Evolutionary conservation across 2,113 vertebrate genomes (phyloP).

Genomic region (Grammomys dolichurus): DNA sequence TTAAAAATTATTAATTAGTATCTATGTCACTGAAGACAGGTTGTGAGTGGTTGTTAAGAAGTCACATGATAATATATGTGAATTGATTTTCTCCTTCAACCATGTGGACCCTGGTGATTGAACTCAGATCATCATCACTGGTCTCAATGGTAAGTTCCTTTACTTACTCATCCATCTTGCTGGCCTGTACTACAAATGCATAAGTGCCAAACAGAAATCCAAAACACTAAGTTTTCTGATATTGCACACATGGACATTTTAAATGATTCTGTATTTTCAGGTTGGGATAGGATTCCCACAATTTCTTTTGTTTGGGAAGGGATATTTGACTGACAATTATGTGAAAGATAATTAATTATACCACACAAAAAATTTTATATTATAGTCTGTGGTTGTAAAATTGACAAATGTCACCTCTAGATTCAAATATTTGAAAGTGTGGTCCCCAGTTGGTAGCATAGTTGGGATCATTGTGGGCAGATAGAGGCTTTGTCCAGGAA

Average conservation of each 20-base stretch:
- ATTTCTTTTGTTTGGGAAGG: neutral
- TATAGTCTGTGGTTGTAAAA: neutral
- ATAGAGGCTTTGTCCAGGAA: neutral
- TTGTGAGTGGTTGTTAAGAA: neutral
- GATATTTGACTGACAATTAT: neutral
- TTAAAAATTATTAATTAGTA: constrained; percentile 38
- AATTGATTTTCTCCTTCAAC: neutral
- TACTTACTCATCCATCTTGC: neutral
- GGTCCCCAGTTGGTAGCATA: neutral
- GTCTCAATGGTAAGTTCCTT: neutral
- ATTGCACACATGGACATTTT: neutral
- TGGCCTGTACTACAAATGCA: neutral
- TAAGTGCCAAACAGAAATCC: constrained; percentile 4
- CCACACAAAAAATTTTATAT: neutral
- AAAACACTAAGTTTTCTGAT: neutral
- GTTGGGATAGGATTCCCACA: neutral
- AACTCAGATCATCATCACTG: neutral
- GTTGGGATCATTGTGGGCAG: neutral
- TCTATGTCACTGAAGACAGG: neutral
- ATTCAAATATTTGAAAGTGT: neutral
- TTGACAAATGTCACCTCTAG: neutral
- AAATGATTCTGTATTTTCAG: neutral
- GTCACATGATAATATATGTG: neutral
- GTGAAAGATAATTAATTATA: neutral
- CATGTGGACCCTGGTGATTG: neutral